phyloP scores from a whole-genome alignment of 1,140 invertebrate species.

The Leptoteleia sp. region DNA sequence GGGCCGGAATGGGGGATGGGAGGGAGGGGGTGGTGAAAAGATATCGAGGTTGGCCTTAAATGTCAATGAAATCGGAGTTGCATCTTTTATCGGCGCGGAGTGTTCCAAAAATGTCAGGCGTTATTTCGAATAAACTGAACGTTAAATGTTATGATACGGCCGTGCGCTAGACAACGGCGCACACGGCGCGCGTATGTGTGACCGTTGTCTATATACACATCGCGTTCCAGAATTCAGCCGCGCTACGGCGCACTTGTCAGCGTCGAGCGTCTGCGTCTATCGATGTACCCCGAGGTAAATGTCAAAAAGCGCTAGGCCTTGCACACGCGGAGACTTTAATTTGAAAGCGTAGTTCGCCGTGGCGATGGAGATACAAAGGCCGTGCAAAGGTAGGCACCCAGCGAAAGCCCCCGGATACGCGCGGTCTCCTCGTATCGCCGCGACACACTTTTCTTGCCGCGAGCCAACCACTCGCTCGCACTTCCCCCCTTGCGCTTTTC shows the following conservation, averaged over 20 bases:
- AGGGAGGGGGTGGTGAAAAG: too few species aligned
- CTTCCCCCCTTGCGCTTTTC: constrained; percentile 1
- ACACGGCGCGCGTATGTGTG: too few species aligned
- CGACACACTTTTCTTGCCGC: background rate
- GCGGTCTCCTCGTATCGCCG: background rate
- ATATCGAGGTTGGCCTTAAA: too few species aligned
- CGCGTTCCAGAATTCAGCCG: constrained; percentile 57
- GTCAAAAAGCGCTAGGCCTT: constrained; percentile 66
- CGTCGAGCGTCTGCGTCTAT: constrained; percentile 70
- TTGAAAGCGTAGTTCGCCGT: constrained; percentile 29
- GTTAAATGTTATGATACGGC: constrained; percentile 9
- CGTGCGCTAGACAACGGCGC: constrained; percentile 5
- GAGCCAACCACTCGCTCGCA: too few species aligned
- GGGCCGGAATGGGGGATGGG: too few species aligned
- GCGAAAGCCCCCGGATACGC: too few species aligned
- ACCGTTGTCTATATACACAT: constrained; percentile 25
- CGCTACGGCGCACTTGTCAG: constrained; percentile 74
- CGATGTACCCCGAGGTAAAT: constrained; percentile 73
- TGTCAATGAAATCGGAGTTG: background rate
- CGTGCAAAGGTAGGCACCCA: constrained; percentile 71
- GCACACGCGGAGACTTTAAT: constrained; percentile 42
- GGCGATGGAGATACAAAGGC: constrained; percentile 72
- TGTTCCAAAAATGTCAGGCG: background rate
- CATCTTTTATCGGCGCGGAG: background rate
- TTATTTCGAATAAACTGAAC: background rate